These are phyloP conservation scores for Morone chrysops DNA, from an alignment of 2,113 vertebrate species.

Conservation along the genomic window DNA sequence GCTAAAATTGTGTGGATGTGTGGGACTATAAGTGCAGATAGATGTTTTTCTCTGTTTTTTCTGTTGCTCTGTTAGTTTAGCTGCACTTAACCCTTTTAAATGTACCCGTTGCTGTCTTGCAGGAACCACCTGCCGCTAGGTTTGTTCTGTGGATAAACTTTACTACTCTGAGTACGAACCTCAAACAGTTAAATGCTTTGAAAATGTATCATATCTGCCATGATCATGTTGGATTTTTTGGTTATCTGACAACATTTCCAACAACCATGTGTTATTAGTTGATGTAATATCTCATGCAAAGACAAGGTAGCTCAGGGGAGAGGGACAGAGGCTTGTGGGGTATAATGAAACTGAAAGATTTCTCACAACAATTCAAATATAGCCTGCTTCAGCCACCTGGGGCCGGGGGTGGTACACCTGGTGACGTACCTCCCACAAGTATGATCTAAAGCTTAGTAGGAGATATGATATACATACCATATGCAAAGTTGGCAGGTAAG, in stretches of 20 bases:
- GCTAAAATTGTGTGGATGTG: not conserved
- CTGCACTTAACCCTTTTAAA: not conserved
- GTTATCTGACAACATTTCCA: too few relatives aligned
- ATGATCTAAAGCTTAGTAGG: not conserved
- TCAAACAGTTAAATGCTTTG: not conserved
- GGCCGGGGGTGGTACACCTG: conserved; percentile 17
- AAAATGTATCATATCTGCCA: not conserved
- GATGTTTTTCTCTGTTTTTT: not conserved
- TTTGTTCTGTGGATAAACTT: not conserved
- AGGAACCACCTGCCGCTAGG: not conserved
- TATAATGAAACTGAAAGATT: not conserved
- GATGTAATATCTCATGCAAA: not conserved
- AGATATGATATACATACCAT: not conserved
- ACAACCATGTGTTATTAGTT: not conserved
- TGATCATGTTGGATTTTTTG: not conserved
- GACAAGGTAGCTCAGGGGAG: not conserved
- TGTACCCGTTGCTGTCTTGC: not conserved
- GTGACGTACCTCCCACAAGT: not conserved
- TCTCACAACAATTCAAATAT: not conserved
- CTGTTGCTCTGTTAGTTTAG: not conserved
- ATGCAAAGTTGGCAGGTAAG: not conserved
- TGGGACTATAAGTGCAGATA: not conserved
- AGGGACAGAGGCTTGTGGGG: not conserved
- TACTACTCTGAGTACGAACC: not conserved
- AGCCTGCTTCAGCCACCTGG: not conserved